Evolutionary conservation across 2,888 invertebrate species (phyloP), one percentile per base, ranked within the genome.

Genomic region (Rhingia campestris): DNA sequence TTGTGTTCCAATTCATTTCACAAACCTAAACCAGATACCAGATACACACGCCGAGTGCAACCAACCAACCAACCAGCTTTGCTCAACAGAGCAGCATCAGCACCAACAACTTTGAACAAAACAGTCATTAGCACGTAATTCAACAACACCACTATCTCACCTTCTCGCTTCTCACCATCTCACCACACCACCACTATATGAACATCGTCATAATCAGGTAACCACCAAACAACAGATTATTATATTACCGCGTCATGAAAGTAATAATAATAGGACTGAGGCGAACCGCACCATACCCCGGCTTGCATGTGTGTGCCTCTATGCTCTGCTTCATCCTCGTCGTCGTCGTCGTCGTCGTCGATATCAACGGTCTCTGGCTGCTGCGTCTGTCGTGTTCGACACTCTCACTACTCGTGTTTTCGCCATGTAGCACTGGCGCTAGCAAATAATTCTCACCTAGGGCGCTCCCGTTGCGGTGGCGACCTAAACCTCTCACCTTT

Each of bases 401-500:
- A 82, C 77, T 77, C 82, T 77, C 69, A 73, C 63, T 74, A 82
- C 73, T 77, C 82, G 77, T 82, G 77, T 82, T 82, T 76, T 73
- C 49, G 67, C 73, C 73, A 56, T 82, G 77, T 82, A 67, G 63
- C 47, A 69, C 79, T 84, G 84, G 84, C 84, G 80, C 80, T 84
- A 75, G 80, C 70, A 22, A 75, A 80, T 70, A 80, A 74, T 80
- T 84, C 84, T 79, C 84, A 82, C 61, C 74, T 70, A 70, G 30
- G 70, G 74, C 70, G 43, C 58, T 64, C 33, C 59, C 33, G 30
- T 7, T 39, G 66, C 61, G 53, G 41, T 70, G 56, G 51, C 77
- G 82, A 82, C 77, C 77, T 82, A 82, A 77, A 82, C 82, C 82
- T 79, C 82, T 82, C 82, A 82, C 84, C 80, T 84, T 84, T 84